Conservation (phyloP, 2,888 invertebrate genomes). For the Parnassius apollo region DNA sequence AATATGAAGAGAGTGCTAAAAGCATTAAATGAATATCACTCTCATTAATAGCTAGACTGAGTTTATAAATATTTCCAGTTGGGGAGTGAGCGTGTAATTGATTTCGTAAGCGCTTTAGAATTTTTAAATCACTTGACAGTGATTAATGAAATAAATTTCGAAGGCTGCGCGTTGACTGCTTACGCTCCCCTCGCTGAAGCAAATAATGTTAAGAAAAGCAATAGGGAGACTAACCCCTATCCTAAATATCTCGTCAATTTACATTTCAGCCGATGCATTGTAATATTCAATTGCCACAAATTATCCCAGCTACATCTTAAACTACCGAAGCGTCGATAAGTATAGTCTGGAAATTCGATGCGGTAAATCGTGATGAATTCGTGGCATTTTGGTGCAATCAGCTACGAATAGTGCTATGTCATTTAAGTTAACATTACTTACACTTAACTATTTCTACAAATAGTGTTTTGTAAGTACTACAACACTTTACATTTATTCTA, state of each 20-base stretch:
- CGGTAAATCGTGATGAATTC: slow-evolving; percentile 66
- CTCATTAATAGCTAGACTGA: background rate
- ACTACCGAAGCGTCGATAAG: slow-evolving; percentile 59
- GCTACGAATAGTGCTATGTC: too few relatives aligned
- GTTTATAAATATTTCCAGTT: slow-evolving; percentile 58
- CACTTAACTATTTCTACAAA: too few relatives aligned
- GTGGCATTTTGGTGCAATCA: slow-evolving; percentile 41
- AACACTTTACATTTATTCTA: too few relatives aligned
- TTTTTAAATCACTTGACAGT: slow-evolving; percentile 73
- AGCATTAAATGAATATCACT: slow-evolving; percentile 2
- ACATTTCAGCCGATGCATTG: slow-evolving; percentile 44
- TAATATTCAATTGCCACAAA: slow-evolving; percentile 63
- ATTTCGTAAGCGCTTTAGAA: slow-evolving; percentile 71
- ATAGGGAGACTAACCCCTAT: slow-evolving; percentile 50
- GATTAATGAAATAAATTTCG: slow-evolving; percentile 77
- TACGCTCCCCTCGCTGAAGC: slow-evolving; percentile 42
- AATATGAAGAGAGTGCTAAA: background rate
- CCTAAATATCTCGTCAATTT: slow-evolving; percentile 37
- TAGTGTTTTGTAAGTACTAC: too few relatives aligned
- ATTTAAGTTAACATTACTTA: too few relatives aligned
- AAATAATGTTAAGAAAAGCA: slow-evolving; percentile 59
- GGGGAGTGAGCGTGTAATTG: slow-evolving; percentile 71
- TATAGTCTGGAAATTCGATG: slow-evolving; percentile 57
- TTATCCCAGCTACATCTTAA: slow-evolving; percentile 52
- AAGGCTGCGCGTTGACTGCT: slow-evolving; percentile 55